These are phyloP conservation scores for Rana temporaria DNA, from an alignment of 2,113 vertebrate genomes.

Conservation along the genomic window DNA sequence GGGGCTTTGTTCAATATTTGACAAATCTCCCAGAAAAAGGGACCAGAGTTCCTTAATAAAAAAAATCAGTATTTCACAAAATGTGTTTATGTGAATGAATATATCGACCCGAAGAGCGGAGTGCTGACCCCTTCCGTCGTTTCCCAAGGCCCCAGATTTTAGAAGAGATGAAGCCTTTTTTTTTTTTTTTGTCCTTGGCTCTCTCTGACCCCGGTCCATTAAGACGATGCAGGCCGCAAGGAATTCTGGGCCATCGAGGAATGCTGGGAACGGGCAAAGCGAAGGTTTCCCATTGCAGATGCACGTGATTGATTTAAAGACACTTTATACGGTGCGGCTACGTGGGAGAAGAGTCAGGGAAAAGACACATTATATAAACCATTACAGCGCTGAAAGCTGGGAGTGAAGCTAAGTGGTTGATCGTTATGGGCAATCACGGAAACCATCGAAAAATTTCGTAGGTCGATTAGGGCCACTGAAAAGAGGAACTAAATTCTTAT, in stretches of 20 bases:
- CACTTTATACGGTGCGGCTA: not conserved
- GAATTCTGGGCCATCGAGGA: conserved; percentile 27
- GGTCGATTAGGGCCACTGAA: too few species aligned
- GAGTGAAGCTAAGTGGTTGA: too few species aligned
- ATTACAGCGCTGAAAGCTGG: not conserved
- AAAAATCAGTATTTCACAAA: not conserved
- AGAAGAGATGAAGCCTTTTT: not conserved
- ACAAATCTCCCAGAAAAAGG: too few species aligned
- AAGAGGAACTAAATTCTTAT: too few species aligned
- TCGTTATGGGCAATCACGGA: too few species aligned
- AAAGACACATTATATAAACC: not conserved
- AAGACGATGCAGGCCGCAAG: not conserved
- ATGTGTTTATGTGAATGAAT: too few species aligned
- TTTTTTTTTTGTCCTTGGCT: not conserved
- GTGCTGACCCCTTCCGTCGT: conserved; percentile 21
- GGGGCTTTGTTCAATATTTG: too few species aligned
- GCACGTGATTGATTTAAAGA: conserved; percentile 46
- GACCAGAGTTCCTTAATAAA: too few species aligned
- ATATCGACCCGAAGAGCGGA: conserved; percentile 24
- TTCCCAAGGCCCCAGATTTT: conserved; percentile 38
- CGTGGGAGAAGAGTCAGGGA: not conserved
- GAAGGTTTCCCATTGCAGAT: conserved; percentile 46
- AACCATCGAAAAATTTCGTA: too few species aligned
- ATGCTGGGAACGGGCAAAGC: conserved; percentile 45
- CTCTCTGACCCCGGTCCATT: conserved; percentile 1